These are phyloP conservation scores for Nerophis lumbriciformis DNA, from an alignment of 2,113 vertebrate species.

Conservation along the genomic window DNA sequence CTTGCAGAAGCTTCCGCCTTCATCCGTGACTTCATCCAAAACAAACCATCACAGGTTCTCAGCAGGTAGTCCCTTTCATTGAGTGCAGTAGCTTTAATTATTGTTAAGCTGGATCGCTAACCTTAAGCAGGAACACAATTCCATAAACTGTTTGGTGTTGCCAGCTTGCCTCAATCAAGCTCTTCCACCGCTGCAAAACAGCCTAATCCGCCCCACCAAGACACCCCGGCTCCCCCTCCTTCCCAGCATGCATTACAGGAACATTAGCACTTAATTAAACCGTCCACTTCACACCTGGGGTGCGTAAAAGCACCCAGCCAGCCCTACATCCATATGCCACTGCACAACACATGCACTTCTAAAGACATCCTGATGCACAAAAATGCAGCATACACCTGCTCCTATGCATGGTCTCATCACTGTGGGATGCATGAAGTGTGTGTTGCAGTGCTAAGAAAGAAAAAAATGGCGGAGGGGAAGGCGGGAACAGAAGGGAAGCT, in stretches of 20 bases:
- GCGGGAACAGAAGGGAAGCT: constrained; percentile 43
- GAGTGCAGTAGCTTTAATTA: constrained; percentile 1
- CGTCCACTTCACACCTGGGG: constrained; percentile 81
- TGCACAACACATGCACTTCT: constrained; percentile 30
- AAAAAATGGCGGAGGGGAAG: constrained; percentile 57
- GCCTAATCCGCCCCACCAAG: constrained; percentile 31
- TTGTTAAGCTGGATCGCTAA: no score
- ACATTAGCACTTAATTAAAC: constrained; percentile 83
- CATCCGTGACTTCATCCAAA: constrained; percentile 33
- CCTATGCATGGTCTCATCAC: constrained; percentile 52
- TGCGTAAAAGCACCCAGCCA: constrained; percentile 69
- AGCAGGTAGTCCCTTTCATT: constrained; percentile 10
- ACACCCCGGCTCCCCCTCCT: constrained; percentile 26
- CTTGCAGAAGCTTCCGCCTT: constrained; percentile 23
- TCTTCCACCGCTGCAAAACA: constrained; percentile 9
- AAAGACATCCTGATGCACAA: constrained; percentile 18
- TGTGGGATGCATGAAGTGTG: constrained; percentile 32
- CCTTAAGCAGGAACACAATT: constrained; percentile 2
- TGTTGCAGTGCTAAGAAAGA: constrained; percentile 54
- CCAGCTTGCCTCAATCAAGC: constrained; percentile 25
- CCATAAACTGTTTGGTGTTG: constrained; percentile 15
- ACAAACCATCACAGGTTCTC: constrained; percentile 13
- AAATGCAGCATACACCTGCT: constrained; percentile 59
- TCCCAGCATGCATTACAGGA: constrained; percentile 74
- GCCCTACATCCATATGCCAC: constrained; percentile 74